phyloP scores from a whole-genome alignment of 2,113 vertebrate species.

The Epinephelus moara region DNA sequence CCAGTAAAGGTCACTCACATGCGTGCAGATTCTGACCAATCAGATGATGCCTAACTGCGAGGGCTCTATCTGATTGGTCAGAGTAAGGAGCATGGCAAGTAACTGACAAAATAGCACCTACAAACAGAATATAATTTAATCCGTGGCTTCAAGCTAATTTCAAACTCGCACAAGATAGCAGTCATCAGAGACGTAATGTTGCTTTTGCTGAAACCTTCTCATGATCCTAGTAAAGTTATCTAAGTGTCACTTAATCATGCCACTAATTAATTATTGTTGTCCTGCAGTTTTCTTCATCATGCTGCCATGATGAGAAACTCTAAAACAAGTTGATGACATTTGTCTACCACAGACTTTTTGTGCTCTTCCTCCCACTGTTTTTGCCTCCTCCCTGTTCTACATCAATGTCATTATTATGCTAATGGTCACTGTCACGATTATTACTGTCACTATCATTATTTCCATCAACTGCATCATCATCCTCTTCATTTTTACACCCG shows the following conservation, averaged over 20 bases:
- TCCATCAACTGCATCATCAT: constrained; percentile 49
- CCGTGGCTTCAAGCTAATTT: no score
- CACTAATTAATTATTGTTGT: neutral
- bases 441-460: constrained; percentile 42
- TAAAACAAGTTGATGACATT: neutral
- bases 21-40: no score
- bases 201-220: neutral
- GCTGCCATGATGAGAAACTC: neutral
- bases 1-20: no score
- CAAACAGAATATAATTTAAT: no score
- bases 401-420: constrained; percentile 35
- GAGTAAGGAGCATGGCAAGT: no score
- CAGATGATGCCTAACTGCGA: no score
- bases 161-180: no score
- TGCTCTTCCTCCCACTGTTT: neutral
- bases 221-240: neutral
- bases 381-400: neutral
- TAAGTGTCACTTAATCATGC: no score
- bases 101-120: no score
- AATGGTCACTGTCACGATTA: constrained; percentile 27
- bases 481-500: constrained; percentile 34
- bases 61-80: no score
- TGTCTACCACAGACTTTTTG: neutral
- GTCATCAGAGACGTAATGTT: no score
- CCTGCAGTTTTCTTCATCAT: neutral